phyloP scores from a whole-genome alignment of 2,797 vertebrate species.

The Sebastes paucispinis region DNA sequence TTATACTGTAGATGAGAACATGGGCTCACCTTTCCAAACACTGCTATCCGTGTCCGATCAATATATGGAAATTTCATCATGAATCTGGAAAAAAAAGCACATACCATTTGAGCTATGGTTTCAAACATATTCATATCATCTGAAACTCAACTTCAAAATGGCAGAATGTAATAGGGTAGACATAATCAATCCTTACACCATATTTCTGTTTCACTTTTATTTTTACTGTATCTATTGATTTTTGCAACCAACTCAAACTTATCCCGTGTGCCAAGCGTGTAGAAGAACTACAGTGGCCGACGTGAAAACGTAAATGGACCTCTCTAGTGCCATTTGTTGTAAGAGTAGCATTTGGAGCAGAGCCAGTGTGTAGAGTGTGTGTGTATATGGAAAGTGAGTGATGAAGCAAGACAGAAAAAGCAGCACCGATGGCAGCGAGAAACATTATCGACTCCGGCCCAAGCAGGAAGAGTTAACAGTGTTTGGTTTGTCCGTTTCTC shows the following conservation, averaged over 20 bases:
- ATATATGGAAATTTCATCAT: constrained; percentile 81
- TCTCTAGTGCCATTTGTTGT: too few species aligned
- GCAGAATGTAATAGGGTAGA: neutral
- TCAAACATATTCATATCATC: neutral
- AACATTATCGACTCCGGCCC: too few species aligned
- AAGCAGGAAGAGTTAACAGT: too few species aligned
- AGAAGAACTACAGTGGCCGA: too few species aligned
- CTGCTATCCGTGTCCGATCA: constrained; percentile 81
- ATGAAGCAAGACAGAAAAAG: too few species aligned
- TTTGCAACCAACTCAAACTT: too few species aligned
- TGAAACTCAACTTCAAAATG: neutral
- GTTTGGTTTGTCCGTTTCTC: too few species aligned
- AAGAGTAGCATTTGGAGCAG: too few species aligned
- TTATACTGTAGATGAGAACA: neutral
- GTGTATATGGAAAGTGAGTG: too few species aligned
- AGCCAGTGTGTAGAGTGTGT: too few species aligned
- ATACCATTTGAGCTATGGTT: neutral
- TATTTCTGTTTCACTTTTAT: neutral
- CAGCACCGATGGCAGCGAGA: fast-evolving
- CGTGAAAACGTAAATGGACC: too few species aligned
- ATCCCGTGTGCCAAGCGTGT: too few species aligned
- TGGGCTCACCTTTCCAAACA: constrained; percentile 82
- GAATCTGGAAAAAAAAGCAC: constrained; percentile 68
- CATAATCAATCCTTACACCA: neutral
- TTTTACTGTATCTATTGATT: neutral